Percentiles rank a stretch among this genome's conserved stretches.
phyloP scores from a whole-genome alignment of 2,113 vertebrate genomes.

The Struthidea cinerea region DNA sequence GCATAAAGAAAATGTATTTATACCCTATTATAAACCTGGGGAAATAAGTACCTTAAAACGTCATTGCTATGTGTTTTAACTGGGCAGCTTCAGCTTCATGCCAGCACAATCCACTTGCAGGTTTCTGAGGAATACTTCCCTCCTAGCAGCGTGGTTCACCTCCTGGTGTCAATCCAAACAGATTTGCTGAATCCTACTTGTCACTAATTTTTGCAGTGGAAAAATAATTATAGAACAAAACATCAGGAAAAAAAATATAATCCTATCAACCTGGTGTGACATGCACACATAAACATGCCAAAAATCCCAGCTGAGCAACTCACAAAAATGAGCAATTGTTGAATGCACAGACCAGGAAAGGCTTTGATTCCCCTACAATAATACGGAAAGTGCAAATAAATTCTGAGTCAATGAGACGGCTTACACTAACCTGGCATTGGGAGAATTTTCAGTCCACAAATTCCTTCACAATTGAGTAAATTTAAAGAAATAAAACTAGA shows the following conservation, averaged over 20 bases:
- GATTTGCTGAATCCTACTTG: constrained; percentile 8
- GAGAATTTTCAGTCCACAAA: constrained; percentile 74
- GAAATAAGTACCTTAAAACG: neutral
- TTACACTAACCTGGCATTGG: constrained; percentile 69
- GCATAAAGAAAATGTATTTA: neutral
- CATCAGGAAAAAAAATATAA: neutral
- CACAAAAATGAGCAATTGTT: neutral
- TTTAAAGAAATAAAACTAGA: constrained; percentile 78
- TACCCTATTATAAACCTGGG: neutral
- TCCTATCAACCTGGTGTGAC: neutral
- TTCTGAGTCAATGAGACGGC: constrained; percentile 63
- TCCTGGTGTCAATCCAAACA: neutral
- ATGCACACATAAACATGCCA: neutral
- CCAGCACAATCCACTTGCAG: neutral
- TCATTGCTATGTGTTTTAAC: neutral
- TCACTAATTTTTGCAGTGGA: neutral
- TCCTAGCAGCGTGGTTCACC: neutral
- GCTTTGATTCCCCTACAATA: neutral
- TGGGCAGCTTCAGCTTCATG: neutral
- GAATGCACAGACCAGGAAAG: neutral
- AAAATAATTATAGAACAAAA: constrained; percentile 39
- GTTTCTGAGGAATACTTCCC: neutral
- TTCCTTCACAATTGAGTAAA: constrained; percentile 76
- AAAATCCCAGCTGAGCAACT: neutral
- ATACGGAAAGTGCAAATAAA: constrained; percentile 60